Percentiles rank a stretch among this genome's conserved stretches.
phyloP scores from a whole-genome alignment of 2,113 vertebrate species.

The Odobenus rosmarus region DNA sequence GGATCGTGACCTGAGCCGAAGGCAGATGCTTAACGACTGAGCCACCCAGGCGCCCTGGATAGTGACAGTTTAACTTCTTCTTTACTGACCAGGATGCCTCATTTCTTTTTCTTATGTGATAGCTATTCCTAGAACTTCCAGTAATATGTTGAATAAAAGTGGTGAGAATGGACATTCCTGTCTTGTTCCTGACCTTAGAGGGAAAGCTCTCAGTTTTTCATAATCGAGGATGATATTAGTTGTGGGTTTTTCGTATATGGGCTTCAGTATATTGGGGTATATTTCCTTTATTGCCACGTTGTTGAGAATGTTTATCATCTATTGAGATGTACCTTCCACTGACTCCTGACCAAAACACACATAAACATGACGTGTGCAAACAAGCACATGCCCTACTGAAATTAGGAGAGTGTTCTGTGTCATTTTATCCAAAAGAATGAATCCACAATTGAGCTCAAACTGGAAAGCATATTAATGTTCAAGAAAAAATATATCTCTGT shows the following conservation, averaged over 20 bases:
- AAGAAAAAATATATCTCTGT: background rate
- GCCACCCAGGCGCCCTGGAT: too few species aligned
- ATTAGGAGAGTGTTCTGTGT: background rate
- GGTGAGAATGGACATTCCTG: background rate
- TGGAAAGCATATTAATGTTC: background rate
- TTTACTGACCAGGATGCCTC: background rate
- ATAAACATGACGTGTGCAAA: background rate
- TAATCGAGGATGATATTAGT: background rate
- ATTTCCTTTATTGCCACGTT: background rate
- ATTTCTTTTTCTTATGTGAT: background rate
- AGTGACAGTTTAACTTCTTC: background rate
- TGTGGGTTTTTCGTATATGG: background rate
- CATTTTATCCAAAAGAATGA: background rate
- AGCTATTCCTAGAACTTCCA: background rate
- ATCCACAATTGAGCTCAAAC: background rate
- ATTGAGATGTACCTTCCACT: background rate
- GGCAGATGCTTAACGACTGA: too few species aligned
- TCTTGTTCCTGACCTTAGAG: background rate
- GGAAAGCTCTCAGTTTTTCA: background rate
- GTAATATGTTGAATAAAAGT: background rate
- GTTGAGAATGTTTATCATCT: background rate
- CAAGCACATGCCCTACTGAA: background rate
- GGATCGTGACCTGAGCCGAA: too few species aligned
- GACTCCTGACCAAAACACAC: background rate
- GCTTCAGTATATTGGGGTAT: background rate